Percentiles rank a stretch among this genome's conserved stretches.
phyloP scores from a whole-genome alignment of 1,140 invertebrate species.

The Bacillus rossius region DNA sequence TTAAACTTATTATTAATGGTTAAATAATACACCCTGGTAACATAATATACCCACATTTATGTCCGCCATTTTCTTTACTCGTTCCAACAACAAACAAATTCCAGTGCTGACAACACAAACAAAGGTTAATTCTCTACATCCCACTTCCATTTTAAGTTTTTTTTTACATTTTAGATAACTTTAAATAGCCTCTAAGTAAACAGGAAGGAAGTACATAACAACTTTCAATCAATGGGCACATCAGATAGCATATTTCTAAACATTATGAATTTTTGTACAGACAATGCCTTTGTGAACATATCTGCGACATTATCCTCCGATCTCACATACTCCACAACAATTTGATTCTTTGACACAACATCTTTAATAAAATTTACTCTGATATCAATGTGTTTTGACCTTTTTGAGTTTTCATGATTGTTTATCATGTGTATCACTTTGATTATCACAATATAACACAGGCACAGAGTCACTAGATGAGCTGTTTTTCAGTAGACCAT shows the following conservation, averaged over 20 bases:
- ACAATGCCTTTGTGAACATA: slow-evolving; percentile 10
- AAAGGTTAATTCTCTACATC: no score
- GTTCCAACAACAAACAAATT: no score
- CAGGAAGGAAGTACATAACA: no score
- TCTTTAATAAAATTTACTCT: slow-evolving; percentile 14
- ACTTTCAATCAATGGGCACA: no score
- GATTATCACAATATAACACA: slow-evolving; percentile 21
- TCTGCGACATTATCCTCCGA: slow-evolving; percentile 11
- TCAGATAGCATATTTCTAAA: neutral
- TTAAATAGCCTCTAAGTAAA: no score
- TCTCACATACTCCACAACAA: slow-evolving; percentile 6
- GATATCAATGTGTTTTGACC: slow-evolving; percentile 14
- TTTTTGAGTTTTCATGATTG: slow-evolving; percentile 24
- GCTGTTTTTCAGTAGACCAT: slow-evolving; percentile 15
- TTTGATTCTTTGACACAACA: neutral
- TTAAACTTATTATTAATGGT: no score
- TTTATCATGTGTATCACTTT: slow-evolving; percentile 19
- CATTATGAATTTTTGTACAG: slow-evolving; percentile 3
- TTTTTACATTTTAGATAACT: no score
- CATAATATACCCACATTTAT: no score
- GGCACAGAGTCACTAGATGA: slow-evolving; percentile 13
- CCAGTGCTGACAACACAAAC: no score
- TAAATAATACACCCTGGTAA: no score
- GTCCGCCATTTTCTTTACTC: no score
- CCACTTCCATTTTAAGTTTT: no score